Evolutionary conservation across 1,140 invertebrate species (phyloP).

Genomic region (Macrobrachium nipponense): DNA sequence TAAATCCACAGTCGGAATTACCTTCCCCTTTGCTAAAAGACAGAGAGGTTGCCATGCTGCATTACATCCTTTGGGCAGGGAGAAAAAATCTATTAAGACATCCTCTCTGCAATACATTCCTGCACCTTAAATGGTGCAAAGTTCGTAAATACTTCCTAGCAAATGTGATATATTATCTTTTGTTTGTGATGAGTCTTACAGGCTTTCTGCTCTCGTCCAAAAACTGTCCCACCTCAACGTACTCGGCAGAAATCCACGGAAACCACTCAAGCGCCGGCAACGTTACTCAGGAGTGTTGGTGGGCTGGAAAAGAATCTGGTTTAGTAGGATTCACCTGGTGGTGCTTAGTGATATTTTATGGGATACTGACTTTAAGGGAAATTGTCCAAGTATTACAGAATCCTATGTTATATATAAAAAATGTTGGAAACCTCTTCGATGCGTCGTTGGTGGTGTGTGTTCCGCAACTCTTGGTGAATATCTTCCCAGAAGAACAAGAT

Average conservation of each 20-base stretch:
- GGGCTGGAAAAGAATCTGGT: conserved; percentile 4
- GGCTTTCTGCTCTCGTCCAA: conserved; percentile 50
- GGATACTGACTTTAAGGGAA: conserved; percentile 36
- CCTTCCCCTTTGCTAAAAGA: conserved; percentile 36
- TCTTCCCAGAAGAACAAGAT: neutral
- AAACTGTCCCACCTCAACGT: conserved; percentile 7
- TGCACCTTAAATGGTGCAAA: conserved; percentile 78
- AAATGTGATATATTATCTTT: conserved; percentile 81
- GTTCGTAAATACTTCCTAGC: conserved; percentile 87
- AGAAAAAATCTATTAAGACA: conserved; percentile 64
- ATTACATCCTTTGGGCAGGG: conserved; percentile 59
- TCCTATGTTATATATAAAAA: conserved; percentile 33
- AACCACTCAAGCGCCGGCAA: neutral
- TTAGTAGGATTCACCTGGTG: conserved; percentile 46
- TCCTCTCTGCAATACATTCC: conserved; percentile 64
- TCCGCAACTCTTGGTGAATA: conserved; percentile 36
- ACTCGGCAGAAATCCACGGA: no score
- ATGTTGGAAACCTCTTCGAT: conserved; percentile 46
- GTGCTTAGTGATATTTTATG: conserved; percentile 46
- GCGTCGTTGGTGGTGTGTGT: conserved; percentile 49
- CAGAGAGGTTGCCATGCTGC: conserved; percentile 54
- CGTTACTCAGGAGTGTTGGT: neutral
- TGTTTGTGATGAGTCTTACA: conserved; percentile 66
- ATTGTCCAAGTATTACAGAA: conserved; percentile 53
- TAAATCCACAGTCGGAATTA: conserved; percentile 32